A percentile compares a stretch with the other conserved stretches of the same genome.
phyloP scores from a whole-genome alignment of 2,797 vertebrate species.

The Oryzias dopingdopingensis region DNA sequence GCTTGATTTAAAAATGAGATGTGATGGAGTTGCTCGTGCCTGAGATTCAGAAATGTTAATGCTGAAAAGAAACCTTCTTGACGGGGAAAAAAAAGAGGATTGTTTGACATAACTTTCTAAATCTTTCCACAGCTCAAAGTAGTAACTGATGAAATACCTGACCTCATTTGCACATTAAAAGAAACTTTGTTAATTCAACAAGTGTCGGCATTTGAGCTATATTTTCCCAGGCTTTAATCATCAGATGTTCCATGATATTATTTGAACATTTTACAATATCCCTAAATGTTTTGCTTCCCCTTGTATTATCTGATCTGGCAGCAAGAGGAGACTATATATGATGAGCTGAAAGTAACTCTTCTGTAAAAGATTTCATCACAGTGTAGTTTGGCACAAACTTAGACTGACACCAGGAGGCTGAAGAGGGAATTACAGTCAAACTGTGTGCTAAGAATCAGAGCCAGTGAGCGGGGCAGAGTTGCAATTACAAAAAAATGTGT shows the following conservation, averaged over 20 bases:
- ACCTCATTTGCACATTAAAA: not conserved
- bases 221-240: not conserved
- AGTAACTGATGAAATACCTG: not conserved
- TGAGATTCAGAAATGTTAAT: constrained; percentile 10
- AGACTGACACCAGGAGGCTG: constrained; percentile 67
- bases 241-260: not conserved
- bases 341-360: not conserved
- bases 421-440: constrained; percentile 28
- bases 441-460: not conserved
- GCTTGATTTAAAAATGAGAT: constrained; percentile 4
- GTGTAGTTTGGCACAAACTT: not conserved
- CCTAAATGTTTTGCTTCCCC: constrained; percentile 1
- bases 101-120: not conserved
- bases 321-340: constrained; percentile 2
- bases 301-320: constrained; percentile 12
- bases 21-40: constrained; percentile 16
- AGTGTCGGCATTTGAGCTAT: not conserved
- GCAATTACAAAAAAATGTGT: not conserved
- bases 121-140: not conserved
- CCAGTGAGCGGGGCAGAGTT: not conserved
- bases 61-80: constrained; percentile 29
- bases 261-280: not conserved
- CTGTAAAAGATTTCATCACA: too few species aligned
- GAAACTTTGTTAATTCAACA: not conserved
- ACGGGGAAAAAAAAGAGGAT: not conserved